Conservation (phyloP, 1,140 invertebrate genomes). For the Drosophila rufa region DNA sequence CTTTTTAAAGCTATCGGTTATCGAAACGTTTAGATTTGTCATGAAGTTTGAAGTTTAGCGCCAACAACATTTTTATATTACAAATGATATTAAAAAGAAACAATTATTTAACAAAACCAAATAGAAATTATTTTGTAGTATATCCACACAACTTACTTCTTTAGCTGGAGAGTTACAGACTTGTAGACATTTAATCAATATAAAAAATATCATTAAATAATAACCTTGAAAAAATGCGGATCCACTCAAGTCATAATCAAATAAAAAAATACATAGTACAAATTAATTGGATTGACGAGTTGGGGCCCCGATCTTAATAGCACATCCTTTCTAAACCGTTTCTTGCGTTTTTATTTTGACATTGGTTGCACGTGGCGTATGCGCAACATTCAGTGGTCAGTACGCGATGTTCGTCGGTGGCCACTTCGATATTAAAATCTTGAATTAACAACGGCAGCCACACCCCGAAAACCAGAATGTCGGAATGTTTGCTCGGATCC, state of each 20-base stretch:
- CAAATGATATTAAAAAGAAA: no score
- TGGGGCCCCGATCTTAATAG: constrained; percentile 3
- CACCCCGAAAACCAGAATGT: constrained; percentile 47
- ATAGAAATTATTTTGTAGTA: not conserved
- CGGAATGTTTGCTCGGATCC: constrained; percentile 20
- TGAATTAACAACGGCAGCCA: constrained; percentile 21
- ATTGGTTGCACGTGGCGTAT: constrained; percentile 45
- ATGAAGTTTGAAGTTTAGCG: not conserved
- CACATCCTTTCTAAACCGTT: constrained; percentile 36
- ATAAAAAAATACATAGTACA: not conserved
- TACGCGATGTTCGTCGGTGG: not conserved
- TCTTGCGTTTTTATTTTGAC: constrained; percentile 17
- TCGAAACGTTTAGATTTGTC: not conserved
- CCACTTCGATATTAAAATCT: constrained; percentile 5
- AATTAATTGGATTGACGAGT: constrained; percentile 24
- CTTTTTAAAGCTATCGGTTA: not conserved
- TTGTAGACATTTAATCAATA: not conserved
- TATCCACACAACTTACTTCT: not conserved
- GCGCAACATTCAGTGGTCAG: constrained; percentile 35
- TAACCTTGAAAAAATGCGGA: not conserved
- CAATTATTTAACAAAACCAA: not conserved
- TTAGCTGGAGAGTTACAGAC: no score
- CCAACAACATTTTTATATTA: no score
- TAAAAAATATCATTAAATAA: not conserved
- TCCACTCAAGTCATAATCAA: constrained; percentile 5